Base-by-base conservation (phyloP, 2,113 vertebrate genomes). In the Lepus europaeus region DNA sequence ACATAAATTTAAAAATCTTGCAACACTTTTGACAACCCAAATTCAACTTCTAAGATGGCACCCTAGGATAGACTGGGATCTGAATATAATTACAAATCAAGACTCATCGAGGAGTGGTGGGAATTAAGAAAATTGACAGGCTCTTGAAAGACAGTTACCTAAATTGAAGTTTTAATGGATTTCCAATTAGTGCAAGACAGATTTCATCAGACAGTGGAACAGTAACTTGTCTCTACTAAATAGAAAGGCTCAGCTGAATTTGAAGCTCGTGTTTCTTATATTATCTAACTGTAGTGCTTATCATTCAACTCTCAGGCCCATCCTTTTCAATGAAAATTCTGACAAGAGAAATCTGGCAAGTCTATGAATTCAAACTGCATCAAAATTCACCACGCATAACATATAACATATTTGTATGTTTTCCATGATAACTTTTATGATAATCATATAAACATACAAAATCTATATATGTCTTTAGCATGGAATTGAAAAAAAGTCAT, bases 81-180 rank as follows among this genome's bases (percentile, higher is more conserved):
- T 68, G 29, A 88, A 76, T 88, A 72, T 80, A 92, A 88, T 93
- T 92, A 77, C 25, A 36, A 23, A 94, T 85, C 51, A 93, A 76
- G 27, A 78, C 3, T 92, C 78, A 76, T 16, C 53, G 22, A 45
- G 12, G 27, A 94, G 12, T 45, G 23, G 9, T 72, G 72, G 23
- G 31, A 64, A 91, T 68, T 33, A 91, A 72, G 23, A 77, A 87
- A 86, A 59, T 56, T 78, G 53, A 85, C 70, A 82, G 11, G 29
- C 1, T 16, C 36, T 93, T 84, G 33, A 95, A 90, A 80, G 73
- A 87, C 19, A 88, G 31, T 4, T 74, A 61, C 73, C 69, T 90
- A 77, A 91, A 91, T 49, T 79, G 73, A 91, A 3, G 20, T 88
- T 36, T 76, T 83, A 93, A 64, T 33, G 64, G 69, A 89, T 81